Evolutionary conservation across 2,113 vertebrate species (phyloP), one percentile per base, ranked within the genome.

Genomic region (Falcunculus frontatus): DNA sequence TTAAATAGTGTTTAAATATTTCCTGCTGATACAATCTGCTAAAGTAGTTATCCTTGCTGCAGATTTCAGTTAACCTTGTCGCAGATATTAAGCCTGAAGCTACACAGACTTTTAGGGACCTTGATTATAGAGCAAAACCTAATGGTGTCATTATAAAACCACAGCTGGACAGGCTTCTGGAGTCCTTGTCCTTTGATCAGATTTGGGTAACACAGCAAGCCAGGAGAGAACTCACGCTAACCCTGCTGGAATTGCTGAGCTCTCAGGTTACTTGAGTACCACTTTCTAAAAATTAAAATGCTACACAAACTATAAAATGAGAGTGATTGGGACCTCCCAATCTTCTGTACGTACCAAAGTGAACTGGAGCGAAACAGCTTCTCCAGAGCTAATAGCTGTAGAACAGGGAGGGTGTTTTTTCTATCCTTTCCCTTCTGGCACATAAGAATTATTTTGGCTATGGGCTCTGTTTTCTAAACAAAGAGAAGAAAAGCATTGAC

Each of bases 1-100:
- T 98, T 98, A 98, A 98, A 98, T 97, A 98, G 97, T 98, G 97
- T 97, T 98, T 97, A 98, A 97, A 97, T 97, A 98, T 98, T 98
- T 97, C 97, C 97, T 96, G 96, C 97, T 98, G 97, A 97, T 97
- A 98, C 98, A 98, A 97, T 97, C 97, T 96, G 96, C 97, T 98
- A 84, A 98, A 97, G 97, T 97, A 97, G 98, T 98, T 98, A 98
- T 98, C 98, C 98, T 98, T 98, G 98, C 95, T 97, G 69, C 97
- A 97, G 97, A 98, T 98, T 98, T 98, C 97, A 97, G 97, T 98
- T 98, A 98, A 98, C 98, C 97, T 98, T 98, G 97, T 96, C 96
- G 78, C 95, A 97, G 96, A 98, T 95, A 93, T 97, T 98, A 98
- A 98, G 97, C 97, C 95, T 94, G 97, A 97, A 98, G 96, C 97